These are phyloP conservation scores for Leptonema lineaticorne DNA, from an alignment of 1,140 invertebrate genomes.

Conservation along the genomic window DNA sequence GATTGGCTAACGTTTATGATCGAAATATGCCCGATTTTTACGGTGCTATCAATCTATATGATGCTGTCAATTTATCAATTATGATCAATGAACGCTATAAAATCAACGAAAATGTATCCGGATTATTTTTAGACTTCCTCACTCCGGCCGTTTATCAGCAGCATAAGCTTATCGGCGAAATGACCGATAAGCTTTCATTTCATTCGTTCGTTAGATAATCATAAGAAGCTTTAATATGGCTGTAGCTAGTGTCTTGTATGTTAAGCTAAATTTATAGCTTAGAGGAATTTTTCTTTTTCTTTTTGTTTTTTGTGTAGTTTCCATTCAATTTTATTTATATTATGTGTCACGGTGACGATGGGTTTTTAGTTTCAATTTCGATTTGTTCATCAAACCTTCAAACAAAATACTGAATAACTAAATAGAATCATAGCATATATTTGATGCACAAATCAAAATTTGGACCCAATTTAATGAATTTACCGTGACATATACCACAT, in stretches of 20 bases:
- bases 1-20: too few relatives aligned
- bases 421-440: too few relatives aligned
- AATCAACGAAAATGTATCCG: neutral
- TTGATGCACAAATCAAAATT: too few relatives aligned
- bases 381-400: too few relatives aligned
- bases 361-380: too few relatives aligned
- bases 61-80: neutral
- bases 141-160: neutral
- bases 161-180: constrained; percentile 1
- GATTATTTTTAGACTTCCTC: too few relatives aligned
- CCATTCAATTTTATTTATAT: constrained; percentile 24
- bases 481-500: too few relatives aligned
- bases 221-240: constrained; percentile 42
- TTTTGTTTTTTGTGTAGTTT: constrained; percentile 35
- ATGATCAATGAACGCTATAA: neutral
- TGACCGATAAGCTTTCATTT: constrained; percentile 20
- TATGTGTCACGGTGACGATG: too few relatives aligned
- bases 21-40: neutral
- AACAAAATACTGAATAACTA: too few relatives aligned
- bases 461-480: too few relatives aligned
- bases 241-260: constrained; percentile 43
- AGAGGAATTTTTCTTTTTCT: too few relatives aligned
- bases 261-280: constrained; percentile 39
- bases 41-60: neutral
- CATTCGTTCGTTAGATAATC: constrained; percentile 41